These are phyloP conservation scores for Cyrtonyx montezumae DNA, from an alignment of 2,113 vertebrate species.

Conservation along the genomic window DNA sequence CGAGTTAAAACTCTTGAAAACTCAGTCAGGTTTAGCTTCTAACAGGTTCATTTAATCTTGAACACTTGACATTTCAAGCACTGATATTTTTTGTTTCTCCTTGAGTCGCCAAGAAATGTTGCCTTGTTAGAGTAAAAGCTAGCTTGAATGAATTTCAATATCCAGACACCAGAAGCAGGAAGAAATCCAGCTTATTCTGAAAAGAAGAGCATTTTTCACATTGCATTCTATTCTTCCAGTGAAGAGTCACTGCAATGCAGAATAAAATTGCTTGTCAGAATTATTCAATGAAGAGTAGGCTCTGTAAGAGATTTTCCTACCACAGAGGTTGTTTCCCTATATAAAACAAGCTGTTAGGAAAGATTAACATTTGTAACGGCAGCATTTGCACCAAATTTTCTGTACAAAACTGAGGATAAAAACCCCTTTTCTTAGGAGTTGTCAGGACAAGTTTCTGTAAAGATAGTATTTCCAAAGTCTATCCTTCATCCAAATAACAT, in stretches of 20 bases:
- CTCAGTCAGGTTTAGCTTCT: not conserved
- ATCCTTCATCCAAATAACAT: not conserved
- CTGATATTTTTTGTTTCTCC: not conserved
- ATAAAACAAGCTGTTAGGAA: constrained; percentile 52
- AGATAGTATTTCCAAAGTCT: not conserved
- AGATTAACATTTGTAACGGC: constrained; percentile 40
- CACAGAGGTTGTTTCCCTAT: constrained; percentile 29
- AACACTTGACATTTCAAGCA: not conserved
- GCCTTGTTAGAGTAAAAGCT: not conserved
- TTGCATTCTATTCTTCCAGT: not conserved
- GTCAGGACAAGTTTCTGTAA: not conserved
- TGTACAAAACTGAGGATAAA: not conserved
- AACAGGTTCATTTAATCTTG: not conserved
- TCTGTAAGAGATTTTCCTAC: constrained; percentile 13
- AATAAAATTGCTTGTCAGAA: not conserved
- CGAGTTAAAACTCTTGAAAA: not conserved
- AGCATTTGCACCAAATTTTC: constrained; percentile 27
- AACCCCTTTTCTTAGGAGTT: not conserved
- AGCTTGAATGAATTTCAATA: not conserved
- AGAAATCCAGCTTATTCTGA: not conserved
- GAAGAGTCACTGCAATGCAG: not conserved
- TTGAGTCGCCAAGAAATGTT: not conserved
- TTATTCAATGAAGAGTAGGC: not conserved
- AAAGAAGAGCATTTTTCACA: not conserved
- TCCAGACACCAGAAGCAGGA: not conserved